Percentiles rank a stretch among this genome's conserved stretches.
Evolutionary conservation across 2,797 vertebrate species (phyloP).

Genomic region (Catostomus latipinnis): DNA sequence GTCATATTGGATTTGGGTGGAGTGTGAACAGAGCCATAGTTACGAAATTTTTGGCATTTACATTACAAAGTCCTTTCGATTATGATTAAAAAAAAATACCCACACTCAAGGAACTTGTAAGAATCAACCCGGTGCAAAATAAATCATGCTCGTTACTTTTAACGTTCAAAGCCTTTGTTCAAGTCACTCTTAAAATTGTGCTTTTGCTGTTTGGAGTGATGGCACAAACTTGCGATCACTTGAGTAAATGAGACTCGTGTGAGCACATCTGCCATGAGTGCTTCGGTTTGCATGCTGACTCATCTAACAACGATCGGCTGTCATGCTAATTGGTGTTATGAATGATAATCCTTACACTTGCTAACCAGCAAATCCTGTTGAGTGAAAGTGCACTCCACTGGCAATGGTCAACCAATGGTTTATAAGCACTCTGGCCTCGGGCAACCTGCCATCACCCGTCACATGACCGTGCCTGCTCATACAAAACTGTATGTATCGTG

Average conservation of each 20-base stretch:
- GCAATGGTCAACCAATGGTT: neutral
- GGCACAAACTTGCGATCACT: neutral
- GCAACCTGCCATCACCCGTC: neutral
- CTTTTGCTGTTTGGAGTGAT: neutral
- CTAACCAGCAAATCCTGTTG: slow-evolving; percentile 24
- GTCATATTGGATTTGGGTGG: too few relatives aligned
- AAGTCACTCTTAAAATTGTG: too few relatives aligned
- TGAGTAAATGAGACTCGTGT: slow-evolving; percentile 1
- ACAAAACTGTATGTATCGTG: slow-evolving; percentile 16
- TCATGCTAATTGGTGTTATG: slow-evolving; percentile 17
- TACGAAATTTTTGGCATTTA: too few relatives aligned
- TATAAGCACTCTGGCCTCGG: slow-evolving; percentile 3
- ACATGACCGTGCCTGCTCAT: neutral
- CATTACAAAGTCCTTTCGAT: too few relatives aligned
- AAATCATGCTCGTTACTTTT: too few relatives aligned
- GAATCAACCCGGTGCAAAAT: too few relatives aligned
- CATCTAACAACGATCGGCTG: slow-evolving; percentile 15
- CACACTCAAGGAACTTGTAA: too few relatives aligned
- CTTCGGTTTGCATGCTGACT: slow-evolving; percentile 20
- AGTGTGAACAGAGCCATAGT: too few relatives aligned
- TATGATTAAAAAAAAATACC: too few relatives aligned
- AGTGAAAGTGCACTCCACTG: neutral
- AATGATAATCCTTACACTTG: slow-evolving; percentile 27
- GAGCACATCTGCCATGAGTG: neutral
- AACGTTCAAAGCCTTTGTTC: too few relatives aligned